Conservation (phyloP, 2,888 invertebrate genomes). For the Abscondita cerata region DNA sequence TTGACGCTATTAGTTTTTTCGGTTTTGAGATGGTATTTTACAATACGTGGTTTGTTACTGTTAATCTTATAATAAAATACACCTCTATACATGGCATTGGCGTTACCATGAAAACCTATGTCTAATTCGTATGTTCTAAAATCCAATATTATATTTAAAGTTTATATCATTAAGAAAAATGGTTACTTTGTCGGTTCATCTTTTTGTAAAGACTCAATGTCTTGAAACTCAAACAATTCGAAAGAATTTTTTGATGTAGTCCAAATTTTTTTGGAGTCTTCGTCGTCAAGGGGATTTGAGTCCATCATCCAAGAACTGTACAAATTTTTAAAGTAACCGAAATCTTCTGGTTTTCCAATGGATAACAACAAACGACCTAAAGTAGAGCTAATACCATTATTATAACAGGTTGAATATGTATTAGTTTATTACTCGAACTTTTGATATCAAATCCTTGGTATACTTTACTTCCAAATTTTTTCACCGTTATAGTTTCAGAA, state of each 20-base stretch:
- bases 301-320: conserved; percentile 91
- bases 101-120: conserved; percentile 78
- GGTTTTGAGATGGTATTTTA: conserved; percentile 70
- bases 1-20: conserved; percentile 52
- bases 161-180: conserved; percentile 12
- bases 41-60: conserved; percentile 66
- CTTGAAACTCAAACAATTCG: conserved; percentile 78
- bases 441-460: not conserved
- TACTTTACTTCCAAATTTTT: not conserved
- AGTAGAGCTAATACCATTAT: no score
- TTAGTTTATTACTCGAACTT: no score
- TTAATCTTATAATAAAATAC: conserved; percentile 90
- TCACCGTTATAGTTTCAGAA: no score
- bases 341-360: conserved; percentile 92
- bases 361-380: not conserved
- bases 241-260: conserved; percentile 78
- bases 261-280: conserved; percentile 77
- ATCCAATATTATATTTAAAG: conserved; percentile 28
- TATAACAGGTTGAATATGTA: no score
- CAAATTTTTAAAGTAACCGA: conserved; percentile 76
- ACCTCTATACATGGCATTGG: conserved; percentile 93
- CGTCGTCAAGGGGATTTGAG: conserved; percentile 61
- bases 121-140: conserved; percentile 50
- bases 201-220: conserved; percentile 71
- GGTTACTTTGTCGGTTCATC: conserved; percentile 63